Conservation (phyloP, 2,113 vertebrate species). For the Cyprinus carpio region DNA sequence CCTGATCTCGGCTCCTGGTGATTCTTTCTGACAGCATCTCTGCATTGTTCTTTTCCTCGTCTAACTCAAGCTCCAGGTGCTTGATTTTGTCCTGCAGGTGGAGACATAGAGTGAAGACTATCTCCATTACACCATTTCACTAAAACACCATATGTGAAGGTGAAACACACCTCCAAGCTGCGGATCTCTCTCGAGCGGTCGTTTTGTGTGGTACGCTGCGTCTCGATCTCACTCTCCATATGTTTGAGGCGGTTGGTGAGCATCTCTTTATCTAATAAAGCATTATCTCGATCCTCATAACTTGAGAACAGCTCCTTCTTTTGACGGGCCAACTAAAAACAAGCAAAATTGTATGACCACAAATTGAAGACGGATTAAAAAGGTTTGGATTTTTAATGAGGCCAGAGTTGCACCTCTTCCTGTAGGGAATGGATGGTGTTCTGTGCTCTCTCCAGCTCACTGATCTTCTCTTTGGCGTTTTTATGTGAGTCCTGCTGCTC, state of each 20-base stretch:
- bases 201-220: slow-evolving; percentile 77
- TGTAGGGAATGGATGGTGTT: slow-evolving; percentile 76
- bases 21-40: slow-evolving; percentile 89
- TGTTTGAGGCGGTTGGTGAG: slow-evolving; percentile 83
- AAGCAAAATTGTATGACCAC: neutral
- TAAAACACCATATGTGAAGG: neutral
- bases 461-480: slow-evolving; percentile 79
- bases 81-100: slow-evolving; percentile 83
- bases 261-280: slow-evolving; percentile 85
- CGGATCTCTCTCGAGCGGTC: slow-evolving; percentile 84
- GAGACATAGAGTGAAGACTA: neutral
- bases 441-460: slow-evolving; percentile 81
- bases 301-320: slow-evolving; percentile 83
- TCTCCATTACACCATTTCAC: neutral
- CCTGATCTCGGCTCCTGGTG: slow-evolving; percentile 85
- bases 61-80: slow-evolving; percentile 84
- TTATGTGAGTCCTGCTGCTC: slow-evolving; percentile 86
- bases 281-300: slow-evolving; percentile 82
- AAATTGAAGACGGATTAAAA: neutral
- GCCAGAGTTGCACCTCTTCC: slow-evolving; percentile 81
- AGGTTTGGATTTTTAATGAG: neutral
- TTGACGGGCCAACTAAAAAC: slow-evolving; percentile 76
- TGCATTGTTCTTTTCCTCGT: slow-evolving; percentile 84
- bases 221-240: slow-evolving; percentile 84
- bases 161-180: slow-evolving; percentile 80